Percentiles rank a stretch among this genome's conserved stretches.
phyloP scores from a whole-genome alignment of 2,888 invertebrate species.

The Drosophila demipolita region DNA sequence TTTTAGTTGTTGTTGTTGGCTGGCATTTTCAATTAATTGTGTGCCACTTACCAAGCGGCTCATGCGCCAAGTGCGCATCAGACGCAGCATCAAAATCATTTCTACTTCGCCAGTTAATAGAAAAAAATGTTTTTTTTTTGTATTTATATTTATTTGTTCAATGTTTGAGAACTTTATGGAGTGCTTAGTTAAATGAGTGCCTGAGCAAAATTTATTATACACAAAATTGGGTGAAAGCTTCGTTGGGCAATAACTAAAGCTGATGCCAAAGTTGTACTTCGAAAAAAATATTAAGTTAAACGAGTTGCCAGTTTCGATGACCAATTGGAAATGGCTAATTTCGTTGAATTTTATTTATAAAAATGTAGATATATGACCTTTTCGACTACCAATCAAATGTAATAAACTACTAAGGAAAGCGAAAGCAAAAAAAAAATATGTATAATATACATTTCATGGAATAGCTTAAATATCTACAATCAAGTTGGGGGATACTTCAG shows the following conservation, averaged over 20 bases:
- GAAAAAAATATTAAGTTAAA: background rate
- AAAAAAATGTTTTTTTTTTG: conserved; percentile 1
- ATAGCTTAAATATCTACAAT: background rate
- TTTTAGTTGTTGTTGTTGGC: conserved; percentile 9
- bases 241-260: background rate
- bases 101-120: background rate
- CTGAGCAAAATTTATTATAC: background rate
- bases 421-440: background rate
- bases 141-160: conserved; percentile 20
- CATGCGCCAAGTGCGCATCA: conserved; percentile 43
- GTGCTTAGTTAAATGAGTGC: conserved; percentile 2
- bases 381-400: background rate
- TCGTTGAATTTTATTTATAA: background rate
- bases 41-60: conserved; percentile 49
- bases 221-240: background rate
- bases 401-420: background rate
- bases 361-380: background rate
- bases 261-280: background rate
- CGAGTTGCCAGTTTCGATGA: background rate
- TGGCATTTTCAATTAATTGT: conserved; percentile 66
- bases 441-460: background rate
- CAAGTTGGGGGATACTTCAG: background rate
- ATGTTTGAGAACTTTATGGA: background rate
- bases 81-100: conserved; percentile 15
- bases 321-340: background rate